A percentile compares a stretch with the other conserved stretches of the same genome.
phyloP scores from a whole-genome alignment of 2,113 vertebrate genomes.

The Asarcornis scutulata region DNA sequence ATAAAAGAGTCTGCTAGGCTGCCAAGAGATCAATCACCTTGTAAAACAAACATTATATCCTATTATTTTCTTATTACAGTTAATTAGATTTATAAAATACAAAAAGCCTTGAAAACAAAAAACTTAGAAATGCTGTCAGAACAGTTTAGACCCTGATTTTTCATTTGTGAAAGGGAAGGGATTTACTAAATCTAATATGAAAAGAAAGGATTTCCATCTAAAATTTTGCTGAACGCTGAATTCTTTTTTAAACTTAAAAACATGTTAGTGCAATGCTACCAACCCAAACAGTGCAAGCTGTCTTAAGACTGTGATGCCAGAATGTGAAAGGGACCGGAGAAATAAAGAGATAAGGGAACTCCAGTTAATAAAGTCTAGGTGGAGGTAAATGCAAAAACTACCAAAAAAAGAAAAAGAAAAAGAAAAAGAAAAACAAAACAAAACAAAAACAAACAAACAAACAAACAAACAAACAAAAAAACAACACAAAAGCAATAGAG shows the following conservation, averaged over 20 bases:
- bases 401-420: background rate
- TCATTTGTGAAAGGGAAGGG: slow-evolving; percentile 32
- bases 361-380: background rate
- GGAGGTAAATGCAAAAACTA: background rate
- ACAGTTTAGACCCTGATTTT: slow-evolving; percentile 27
- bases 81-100: slow-evolving; percentile 66
- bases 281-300: background rate
- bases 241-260: slow-evolving; percentile 43
- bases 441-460: background rate
- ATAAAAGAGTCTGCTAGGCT: slow-evolving; percentile 56
- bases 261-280: background rate
- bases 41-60: slow-evolving; percentile 63
- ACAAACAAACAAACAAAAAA: no score
- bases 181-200: slow-evolving; percentile 58
- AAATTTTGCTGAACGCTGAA: slow-evolving; percentile 48
- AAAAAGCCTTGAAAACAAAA: slow-evolving; percentile 21
- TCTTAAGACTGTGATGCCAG: background rate
- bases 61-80: slow-evolving; percentile 68
- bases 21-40: slow-evolving; percentile 69
- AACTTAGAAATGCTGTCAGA: slow-evolving; percentile 46
- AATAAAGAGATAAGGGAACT: background rate
- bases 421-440: background rate
- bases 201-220: slow-evolving; percentile 49
- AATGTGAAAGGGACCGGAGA: background rate
- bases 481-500: background rate